Base-by-base conservation (phyloP, 2,113 vertebrate genomes). In the Carollia perspicillata region DNA sequence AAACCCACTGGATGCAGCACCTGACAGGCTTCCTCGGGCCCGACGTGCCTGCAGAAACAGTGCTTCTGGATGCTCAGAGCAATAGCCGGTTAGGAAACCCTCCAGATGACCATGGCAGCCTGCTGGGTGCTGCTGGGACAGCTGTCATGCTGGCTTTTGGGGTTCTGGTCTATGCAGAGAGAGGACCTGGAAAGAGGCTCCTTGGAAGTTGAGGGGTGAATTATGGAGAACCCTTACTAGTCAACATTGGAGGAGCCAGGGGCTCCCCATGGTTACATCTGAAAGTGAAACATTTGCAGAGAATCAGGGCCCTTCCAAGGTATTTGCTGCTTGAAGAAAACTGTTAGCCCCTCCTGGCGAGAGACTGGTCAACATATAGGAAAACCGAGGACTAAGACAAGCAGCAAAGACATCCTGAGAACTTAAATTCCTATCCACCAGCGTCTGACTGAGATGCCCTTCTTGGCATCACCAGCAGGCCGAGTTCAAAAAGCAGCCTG, bases 401-500 rank as follows among this genome's bases (percentile, higher is more conserved):
- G 47, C 35, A 90, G 26, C 77, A 51, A 22, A 68, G 81, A 18
- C 33, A n/a, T 78, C 69, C 18, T 20, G 42, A 85, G 78, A 65
- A 40, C 33, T 28, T 49, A 53, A 63, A 40, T 65, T 35, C 69
- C 9, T 6, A 8, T 12, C 86, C 75, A 55, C 35, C 51, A 14
- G 44, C n/a, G 2, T 58, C 65, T 91, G 74, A 49, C 72, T 91
- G 3, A 60, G 37, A 72, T 20, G 47, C 65, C 60, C 55, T 6
- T n/a, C 53, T 63, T 53, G 58, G 72, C 60, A 77, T 87, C 72
- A 49, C 55, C 28, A 40, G 28, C 47, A 94, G 69, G 90, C 40
- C 90, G 89, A 85, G 72, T 86, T 96, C 72, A 84, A 53, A 81
- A 63, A 68, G 30, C 72, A 93, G n/a, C 60, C 77, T 96, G 83